Base-by-base conservation (phyloP, 2,797 vertebrate genomes). In the Arrhamphus sclerolepis region DNA sequence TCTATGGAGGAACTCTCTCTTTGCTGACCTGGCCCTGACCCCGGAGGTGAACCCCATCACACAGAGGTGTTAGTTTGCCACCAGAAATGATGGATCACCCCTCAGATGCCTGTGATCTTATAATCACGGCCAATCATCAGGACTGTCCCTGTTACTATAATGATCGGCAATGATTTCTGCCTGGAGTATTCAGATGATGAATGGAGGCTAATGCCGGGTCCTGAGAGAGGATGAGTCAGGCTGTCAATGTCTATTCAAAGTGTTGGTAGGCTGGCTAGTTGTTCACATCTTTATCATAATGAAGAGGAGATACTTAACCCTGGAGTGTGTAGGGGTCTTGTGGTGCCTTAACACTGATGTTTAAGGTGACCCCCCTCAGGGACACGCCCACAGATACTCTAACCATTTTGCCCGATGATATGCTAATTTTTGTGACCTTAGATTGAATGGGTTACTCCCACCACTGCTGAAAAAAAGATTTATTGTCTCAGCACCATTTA, bases 261-360 rank as follows among this genome's bases (percentile, higher is more conserved):
- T 77, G 54, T 81, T 51, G 74, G 76, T 78, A 63, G 81, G 54
- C 61, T 72, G 73, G 71, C 82, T 81, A 82, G 84, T 87, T 90
- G 88, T 83, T 86, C 88, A 88, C 87, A 86, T 92, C 90, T 92
- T 92, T 91, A 91, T 92, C 89, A 91, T 92, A 93, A 93, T 93
- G 91, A 93, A 92, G 90, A 91, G 88, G 86, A 76, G 85, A 90
- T 90, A 91, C 89, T 93, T 92, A 92, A 92, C 92, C 89, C 90
- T 87, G 83, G 79, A 81, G 77, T 75, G 66, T 3, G 39, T 22
- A 31, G 72, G 76, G 81, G 81, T 88, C 89, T 85, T 75, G 73
- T 76, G 62, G 72, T 76, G 64, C 80, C 77, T 86, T 86, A 82
- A 83, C 76, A 74, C 83, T 91, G 88, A 91, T 89, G 85, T 81